Base-by-base conservation (phyloP, 2,797 vertebrate genomes). In the Ibycter americanus region DNA sequence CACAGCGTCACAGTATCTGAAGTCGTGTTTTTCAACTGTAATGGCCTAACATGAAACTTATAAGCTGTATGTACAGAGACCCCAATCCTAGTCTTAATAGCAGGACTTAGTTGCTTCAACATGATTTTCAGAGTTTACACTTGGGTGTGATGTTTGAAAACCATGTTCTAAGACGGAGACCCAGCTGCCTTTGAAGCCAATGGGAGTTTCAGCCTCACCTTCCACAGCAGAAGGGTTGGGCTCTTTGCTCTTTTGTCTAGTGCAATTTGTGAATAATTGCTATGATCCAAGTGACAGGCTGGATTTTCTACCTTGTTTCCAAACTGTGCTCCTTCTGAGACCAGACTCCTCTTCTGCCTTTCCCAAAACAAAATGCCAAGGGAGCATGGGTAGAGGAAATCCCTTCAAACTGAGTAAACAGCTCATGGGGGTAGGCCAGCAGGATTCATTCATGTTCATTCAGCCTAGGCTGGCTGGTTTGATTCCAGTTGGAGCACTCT, bases 401-500 rank as follows among this genome's bases (percentile, higher is more conserved):
- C 95, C 94, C 2, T 92, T 97, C 90, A 65, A 87, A 97, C 86
- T 91, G 93, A 96, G 94, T 94, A 97, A 98, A 97, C 96, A 97
- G 80, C 95, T 84, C 58, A 0, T 54, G 74, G 96, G 96, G 93
- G 93, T 90, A 96, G 95, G 92, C 95, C 96, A 96, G 97, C 96
- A 97, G 94, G 92, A 97, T 97, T 97, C 95, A 97, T 98, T 97
- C 97, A 97, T 95, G 93, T 89, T 94, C 82, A 54, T 96, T 95
- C 96, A 98, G 93, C 91, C 94, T 58, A 83, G 95, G 84, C 97
- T 96, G 89, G 93, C 96, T 97, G 97, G 94, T 96, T 96, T 90
- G 93, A 96, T 98, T 97, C 97, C 96, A 98, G 92, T 96, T 97
- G 96, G 96, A 97, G 97, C 93, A 90, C 93, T 96, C 97, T 97